Percentiles rank a stretch among this genome's conserved stretches.
Conservation (phyloP, 2,888 invertebrate species). For the Cephus rjabovi region DNA sequence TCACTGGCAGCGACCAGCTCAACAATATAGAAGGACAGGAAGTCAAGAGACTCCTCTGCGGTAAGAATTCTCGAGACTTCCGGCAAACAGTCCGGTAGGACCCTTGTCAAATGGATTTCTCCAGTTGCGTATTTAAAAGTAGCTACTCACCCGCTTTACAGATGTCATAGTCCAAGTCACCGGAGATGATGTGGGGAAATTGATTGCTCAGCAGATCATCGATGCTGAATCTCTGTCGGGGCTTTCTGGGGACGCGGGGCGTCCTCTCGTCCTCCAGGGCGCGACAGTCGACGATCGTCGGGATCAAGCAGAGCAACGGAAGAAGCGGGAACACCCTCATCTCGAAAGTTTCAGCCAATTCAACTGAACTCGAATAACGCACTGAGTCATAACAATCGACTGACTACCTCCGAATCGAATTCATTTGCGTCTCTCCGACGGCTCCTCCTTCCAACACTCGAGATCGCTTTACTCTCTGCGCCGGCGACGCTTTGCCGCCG, state of each 20-base stretch:
- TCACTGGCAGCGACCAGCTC: not conserved
- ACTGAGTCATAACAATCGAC: conserved; percentile 19
- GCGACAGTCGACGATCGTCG: conserved; percentile 31
- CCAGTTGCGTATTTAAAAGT: conserved; percentile 23
- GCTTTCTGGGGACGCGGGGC: conserved; percentile 17
- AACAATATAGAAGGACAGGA: not conserved
- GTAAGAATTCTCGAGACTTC: conserved; percentile 14
- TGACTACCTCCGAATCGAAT: not conserved
- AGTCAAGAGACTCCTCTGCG: conserved; percentile 23
- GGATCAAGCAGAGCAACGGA: conserved; percentile 34
- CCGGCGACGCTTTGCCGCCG: not conserved
- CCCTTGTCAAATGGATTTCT: conserved; percentile 16
- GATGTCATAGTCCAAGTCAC: conserved; percentile 84
- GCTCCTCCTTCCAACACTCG: not conserved
- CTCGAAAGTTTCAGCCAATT: conserved; percentile 24
- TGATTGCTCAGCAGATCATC: conserved; percentile 75
- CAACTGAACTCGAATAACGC: not conserved
- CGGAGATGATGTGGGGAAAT: conserved; percentile 78
- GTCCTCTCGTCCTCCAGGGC: conserved; percentile 16
- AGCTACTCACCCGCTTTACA: conserved; percentile 84
- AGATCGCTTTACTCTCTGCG: not conserved
- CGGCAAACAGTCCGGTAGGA: too few species aligned
- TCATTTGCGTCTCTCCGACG: not conserved
- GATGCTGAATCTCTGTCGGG: conserved; percentile 70
- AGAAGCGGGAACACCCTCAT: conserved; percentile 43